Base-by-base conservation (phyloP, 2,113 vertebrate genomes). In the Carollia perspicillata region DNA sequence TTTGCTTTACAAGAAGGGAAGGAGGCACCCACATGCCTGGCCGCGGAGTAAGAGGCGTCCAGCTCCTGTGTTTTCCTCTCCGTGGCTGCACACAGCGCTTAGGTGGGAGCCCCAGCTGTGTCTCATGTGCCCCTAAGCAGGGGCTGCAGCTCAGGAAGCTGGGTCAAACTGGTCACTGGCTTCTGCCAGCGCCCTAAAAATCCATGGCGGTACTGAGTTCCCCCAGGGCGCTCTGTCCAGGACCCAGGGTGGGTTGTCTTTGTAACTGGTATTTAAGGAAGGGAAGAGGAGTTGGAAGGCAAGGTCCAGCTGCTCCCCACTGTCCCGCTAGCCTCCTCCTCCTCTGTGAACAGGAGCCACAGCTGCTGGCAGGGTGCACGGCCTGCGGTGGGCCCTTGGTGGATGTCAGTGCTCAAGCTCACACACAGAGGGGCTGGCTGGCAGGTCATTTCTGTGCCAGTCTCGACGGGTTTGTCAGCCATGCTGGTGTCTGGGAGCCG, bases 81-180 rank as follows among this genome's bases (percentile, higher is more conserved):
- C 0, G 0, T 18, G 12, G 75, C 30, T 51, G n/a, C 3, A 6
- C 8, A 3, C 0, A 2, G 49, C 9, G 10, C 33, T 44, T 14
- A 0, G 1, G 0, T n/a, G 35, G 10, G 42, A 26, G 8, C 13
- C 88, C 47, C 42, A 5, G 63, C 6, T 8, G 47, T 42, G 8
- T 7, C 42, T 0, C 33, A 35, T 12, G 18, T 6, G 9, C 37
- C 66, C 49, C 28, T 30, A 3, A n/a, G 16, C 9, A 1, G 0
- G 6, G 7, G n/a, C 7, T 3, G 1, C 26, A 18, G 16, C 42
- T 5, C 0, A 1, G 7, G n/a, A 42, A 51, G 14, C 20, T 13
- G 30, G 63, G 3, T 42, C 35, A 1, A 13, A 0, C 14, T 0
- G 20, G 49, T 18, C 8, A 1, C 0, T 0, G 53, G 51, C 49